A percentile compares a stretch with the other conserved stretches of the same genome.
These are phyloP conservation scores for Plotosus lineatus DNA, from an alignment of 2,113 vertebrate genomes.

Conservation along the genomic window DNA sequence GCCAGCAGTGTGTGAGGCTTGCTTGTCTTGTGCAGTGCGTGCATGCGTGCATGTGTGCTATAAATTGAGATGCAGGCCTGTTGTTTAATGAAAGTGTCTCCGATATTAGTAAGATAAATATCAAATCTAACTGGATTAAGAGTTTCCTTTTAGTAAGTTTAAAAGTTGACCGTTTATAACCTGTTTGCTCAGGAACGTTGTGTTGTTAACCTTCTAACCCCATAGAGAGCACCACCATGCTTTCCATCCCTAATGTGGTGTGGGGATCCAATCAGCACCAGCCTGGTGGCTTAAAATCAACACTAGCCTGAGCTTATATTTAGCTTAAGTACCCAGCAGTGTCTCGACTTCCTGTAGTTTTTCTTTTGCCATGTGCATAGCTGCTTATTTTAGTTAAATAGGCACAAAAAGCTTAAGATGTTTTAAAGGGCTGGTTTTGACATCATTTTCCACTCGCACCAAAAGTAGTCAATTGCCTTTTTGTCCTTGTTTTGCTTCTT, in stretches of 20 bases:
- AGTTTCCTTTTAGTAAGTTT: not conserved
- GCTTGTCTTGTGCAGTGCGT: not conserved
- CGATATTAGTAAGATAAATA: not conserved
- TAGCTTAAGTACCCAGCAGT: conserved; percentile 24
- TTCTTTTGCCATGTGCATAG: not conserved
- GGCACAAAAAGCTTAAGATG: not conserved
- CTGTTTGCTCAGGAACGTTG: not conserved
- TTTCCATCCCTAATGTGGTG: not conserved
- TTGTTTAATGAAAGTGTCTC: not conserved
- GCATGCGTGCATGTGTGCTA: conserved; percentile 7
- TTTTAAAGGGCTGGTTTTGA: not conserved
- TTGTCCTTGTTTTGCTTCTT: not conserved
- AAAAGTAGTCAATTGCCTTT: not conserved
- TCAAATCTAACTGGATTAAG: not conserved
- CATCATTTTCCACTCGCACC: not conserved
- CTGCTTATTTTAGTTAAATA: conserved; percentile 4
- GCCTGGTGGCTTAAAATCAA: conserved; percentile 1
- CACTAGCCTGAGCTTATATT: conserved; percentile 18
- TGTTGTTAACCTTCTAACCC: not conserved
- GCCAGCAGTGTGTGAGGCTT: conserved; percentile 20
- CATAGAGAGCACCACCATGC: not conserved
- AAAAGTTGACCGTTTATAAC: not conserved
- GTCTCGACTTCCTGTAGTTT: not conserved
- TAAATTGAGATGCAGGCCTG: not conserved
- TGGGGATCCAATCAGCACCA: not conserved